These are phyloP conservation scores for Ferrisia virgata DNA, from an alignment of 2,888 invertebrate genomes.

Conservation along the genomic window DNA sequence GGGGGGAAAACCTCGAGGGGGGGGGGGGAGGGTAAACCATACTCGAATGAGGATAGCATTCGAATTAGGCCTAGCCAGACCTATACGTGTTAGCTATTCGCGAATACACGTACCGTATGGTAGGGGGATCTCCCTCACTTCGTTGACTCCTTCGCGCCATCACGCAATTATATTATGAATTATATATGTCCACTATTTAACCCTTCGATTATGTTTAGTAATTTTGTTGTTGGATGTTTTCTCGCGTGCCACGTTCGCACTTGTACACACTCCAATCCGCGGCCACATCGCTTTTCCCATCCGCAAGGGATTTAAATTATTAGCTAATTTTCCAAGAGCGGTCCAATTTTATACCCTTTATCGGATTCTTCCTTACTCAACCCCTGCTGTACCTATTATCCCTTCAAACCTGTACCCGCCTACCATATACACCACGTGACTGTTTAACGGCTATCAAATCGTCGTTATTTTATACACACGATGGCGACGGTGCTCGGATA, in stretches of 20 bases:
- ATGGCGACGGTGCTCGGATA: no score
- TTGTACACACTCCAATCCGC: neutral
- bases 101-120: no score
- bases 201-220: conserved; percentile 36
- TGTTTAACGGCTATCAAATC: neutral
- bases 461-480: no score
- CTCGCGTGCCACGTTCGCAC: neutral
- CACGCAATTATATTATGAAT: conserved; percentile 42
- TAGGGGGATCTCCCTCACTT: neutral
- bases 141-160: neutral
- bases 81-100: no score
- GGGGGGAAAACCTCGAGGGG: no score
- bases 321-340: neutral
- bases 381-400: neutral
- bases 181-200: conserved; percentile 36
- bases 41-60: no score
- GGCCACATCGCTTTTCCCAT: neutral
- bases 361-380: neutral
- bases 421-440: no score
- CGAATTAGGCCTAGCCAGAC: no score
- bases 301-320: neutral
- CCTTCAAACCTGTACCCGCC: neutral
- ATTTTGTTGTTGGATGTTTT: conserved; percentile 30
- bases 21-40: no score
- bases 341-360: neutral